Evolutionary conservation across 2,797 vertebrate species (phyloP).

Genomic region (Molothrus aeneus): DNA sequence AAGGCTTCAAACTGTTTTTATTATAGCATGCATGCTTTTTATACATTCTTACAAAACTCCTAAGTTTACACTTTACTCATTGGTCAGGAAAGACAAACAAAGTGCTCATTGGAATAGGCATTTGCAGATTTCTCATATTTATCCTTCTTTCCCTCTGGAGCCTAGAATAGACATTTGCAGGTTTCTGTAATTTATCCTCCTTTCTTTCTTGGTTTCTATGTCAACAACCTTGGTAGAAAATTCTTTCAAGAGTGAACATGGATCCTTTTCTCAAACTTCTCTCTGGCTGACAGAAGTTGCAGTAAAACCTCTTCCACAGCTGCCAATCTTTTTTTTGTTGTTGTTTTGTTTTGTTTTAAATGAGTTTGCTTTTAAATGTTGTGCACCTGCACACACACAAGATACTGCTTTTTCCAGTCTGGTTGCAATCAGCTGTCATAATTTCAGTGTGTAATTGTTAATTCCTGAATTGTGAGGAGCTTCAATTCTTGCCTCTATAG

Average conservation of each 20-base stretch:
- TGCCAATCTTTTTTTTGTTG: background rate
- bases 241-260: background rate
- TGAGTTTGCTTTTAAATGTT: background rate
- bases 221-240: background rate
- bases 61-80: background rate
- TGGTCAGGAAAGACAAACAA: background rate
- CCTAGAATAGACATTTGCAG: background rate
- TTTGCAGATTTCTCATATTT: background rate
- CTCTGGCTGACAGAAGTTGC: background rate
- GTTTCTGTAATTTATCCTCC: no score
- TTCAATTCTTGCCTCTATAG: background rate
- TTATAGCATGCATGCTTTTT: background rate
- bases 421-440: background rate
- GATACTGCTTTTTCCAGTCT: background rate
- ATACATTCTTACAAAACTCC: background rate
- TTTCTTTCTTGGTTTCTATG: background rate
- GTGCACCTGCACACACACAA: background rate
- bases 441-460: background rate
- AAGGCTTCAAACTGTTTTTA: background rate
- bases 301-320: background rate
- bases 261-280: background rate
- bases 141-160: no score
- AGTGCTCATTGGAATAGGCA: background rate
- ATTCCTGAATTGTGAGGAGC: background rate
- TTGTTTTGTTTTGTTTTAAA: background rate